Conservation (phyloP, 1,140 invertebrate species). For the Ceratina australensis region DNA sequence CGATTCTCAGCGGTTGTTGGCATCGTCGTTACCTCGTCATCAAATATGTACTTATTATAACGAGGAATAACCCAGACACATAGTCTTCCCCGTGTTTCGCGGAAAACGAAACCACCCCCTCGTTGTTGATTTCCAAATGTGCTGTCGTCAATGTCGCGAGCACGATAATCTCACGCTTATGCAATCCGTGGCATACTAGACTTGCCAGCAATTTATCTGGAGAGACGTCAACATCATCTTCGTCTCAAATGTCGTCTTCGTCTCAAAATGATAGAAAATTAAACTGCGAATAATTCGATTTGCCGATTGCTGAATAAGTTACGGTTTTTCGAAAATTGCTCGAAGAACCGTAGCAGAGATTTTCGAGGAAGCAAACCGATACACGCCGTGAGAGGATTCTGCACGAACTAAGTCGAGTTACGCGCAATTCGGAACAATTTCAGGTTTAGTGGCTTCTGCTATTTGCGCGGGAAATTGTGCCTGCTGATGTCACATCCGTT, state of each 20-base stretch:
- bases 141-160: background rate
- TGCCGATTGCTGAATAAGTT: no score
- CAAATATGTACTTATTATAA: slow-evolving; percentile 47
- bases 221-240: no score
- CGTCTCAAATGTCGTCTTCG: no score
- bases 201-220: no score
- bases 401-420: slow-evolving; percentile 71
- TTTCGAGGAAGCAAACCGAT: slow-evolving; percentile 31
- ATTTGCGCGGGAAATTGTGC: slow-evolving; percentile 76
- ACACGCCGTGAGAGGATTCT: slow-evolving; percentile 61
- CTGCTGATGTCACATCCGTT: slow-evolving; percentile 77
- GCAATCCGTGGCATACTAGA: no score
- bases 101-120: slow-evolving; percentile 28
- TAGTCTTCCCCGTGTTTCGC: slow-evolving; percentile 22
- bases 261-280: no score
- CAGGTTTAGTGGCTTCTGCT: slow-evolving; percentile 76
- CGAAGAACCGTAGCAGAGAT: background rate
- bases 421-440: slow-evolving; percentile 75
- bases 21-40: slow-evolving; percentile 37
- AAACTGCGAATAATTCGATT: no score
- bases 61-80: slow-evolving; percentile 31
- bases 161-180: no score
- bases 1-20: slow-evolving; percentile 52
- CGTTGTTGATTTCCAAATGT: background rate
- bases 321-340: no score